These are phyloP conservation scores for Euphonia xanthogaster DNA, from an alignment of 2,797 vertebrate genomes.

Conservation along the genomic window DNA sequence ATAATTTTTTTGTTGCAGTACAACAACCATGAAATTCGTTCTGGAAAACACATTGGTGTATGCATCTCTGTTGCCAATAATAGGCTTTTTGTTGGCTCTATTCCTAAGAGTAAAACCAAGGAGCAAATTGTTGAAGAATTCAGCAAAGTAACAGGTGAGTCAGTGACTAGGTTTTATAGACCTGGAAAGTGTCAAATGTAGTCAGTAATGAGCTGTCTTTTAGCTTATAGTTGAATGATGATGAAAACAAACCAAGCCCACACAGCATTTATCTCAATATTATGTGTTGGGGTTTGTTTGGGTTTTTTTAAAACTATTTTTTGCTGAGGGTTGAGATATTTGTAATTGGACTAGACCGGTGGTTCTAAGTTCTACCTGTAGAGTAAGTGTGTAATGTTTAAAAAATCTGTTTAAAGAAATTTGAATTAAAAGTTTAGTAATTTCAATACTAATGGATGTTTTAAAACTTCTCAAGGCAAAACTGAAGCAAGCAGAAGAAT, in stretches of 20 bases:
- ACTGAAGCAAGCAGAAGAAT: not conserved
- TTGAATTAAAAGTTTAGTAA: not conserved
- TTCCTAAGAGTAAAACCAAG: constrained; percentile 99
- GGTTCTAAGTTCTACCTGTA: not conserved
- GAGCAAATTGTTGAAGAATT: constrained; percentile 98
- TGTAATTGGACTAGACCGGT: not conserved
- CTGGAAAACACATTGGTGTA: constrained; percentile 97
- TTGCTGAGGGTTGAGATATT: not conserved
- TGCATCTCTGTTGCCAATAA: constrained; percentile 99
- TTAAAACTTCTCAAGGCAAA: not conserved
- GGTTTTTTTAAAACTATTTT: not conserved
- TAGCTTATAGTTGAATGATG: not conserved
- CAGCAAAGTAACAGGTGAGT: constrained; percentile 95
- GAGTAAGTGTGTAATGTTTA: not conserved
- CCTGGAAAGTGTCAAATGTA: not conserved
- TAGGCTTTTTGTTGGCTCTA: constrained; percentile 96
- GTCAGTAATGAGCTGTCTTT: not conserved
- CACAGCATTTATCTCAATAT: not conserved
- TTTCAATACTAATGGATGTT: not conserved
- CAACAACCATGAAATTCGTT: constrained; percentile 96
- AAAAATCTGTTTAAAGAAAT: not conserved
- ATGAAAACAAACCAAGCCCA: not conserved
- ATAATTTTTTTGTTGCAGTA: constrained; percentile 79
- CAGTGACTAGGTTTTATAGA: not conserved
- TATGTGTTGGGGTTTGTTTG: not conserved